Conservation (phyloP, 2,888 invertebrate genomes). For the Drosophila quinaria region DNA sequence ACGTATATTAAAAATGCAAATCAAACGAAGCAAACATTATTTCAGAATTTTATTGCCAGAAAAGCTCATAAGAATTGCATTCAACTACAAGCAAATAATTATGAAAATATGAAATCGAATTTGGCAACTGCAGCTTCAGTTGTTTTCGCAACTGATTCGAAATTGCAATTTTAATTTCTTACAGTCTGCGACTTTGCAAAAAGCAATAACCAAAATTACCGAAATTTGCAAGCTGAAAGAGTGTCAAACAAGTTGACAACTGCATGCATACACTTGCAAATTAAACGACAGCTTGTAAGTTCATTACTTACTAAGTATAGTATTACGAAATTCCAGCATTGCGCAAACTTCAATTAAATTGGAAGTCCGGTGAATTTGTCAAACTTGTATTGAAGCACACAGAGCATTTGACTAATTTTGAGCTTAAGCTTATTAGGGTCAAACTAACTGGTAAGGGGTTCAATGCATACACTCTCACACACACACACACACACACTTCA, state of each 20-base stretch:
- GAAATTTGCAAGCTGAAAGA: neutral
- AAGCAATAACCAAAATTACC: neutral
- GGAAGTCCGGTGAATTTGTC: neutral
- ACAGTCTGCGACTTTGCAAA: neutral
- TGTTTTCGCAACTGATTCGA: neutral
- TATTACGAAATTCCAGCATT: neutral
- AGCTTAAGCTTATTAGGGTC: slow-evolving; percentile 11
- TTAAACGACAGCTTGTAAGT: neutral
- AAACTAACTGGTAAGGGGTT: neutral
- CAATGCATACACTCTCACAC: neutral
- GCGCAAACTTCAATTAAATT: slow-evolving; percentile 2
- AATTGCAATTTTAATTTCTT: neutral
- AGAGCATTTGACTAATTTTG: slow-evolving; percentile 9
- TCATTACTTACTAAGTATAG: slow-evolving; percentile 1
- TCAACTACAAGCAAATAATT: neutral
- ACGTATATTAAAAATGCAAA: no score
- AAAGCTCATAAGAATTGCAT: neutral
- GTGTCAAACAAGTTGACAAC: neutral
- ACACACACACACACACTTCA: neutral
- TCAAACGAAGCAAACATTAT: neutral
- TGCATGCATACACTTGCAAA: no score
- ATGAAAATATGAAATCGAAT: neutral
- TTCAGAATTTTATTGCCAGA: neutral
- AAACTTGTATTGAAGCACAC: neutral
- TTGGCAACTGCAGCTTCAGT: neutral